Evolutionary conservation across 1,140 invertebrate species (phyloP).

Genomic region (Eubasilissa regina): DNA sequence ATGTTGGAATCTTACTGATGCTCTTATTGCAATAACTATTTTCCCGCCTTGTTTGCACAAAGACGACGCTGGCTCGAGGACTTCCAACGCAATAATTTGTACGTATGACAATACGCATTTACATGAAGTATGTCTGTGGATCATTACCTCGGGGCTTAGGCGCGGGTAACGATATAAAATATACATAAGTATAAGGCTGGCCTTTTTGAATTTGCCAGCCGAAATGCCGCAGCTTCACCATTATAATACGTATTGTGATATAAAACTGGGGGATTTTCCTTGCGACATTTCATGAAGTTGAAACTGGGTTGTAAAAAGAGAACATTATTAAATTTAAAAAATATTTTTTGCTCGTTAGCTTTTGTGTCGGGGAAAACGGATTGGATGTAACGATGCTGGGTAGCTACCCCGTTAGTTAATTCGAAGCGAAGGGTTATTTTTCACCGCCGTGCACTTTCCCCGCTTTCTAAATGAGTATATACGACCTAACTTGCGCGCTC

Average conservation of each 20-base stretch:
- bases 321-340: too few relatives aligned
- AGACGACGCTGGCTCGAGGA: too few relatives aligned
- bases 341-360: background rate
- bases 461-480: conserved; percentile 11
- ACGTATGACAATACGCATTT: too few relatives aligned
- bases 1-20: background rate
- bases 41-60: background rate
- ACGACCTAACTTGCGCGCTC: too few relatives aligned
- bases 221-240: background rate
- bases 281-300: too few relatives aligned
- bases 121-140: too few relatives aligned
- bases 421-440: conserved; percentile 16
- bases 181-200: background rate
- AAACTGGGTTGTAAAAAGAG: too few relatives aligned
- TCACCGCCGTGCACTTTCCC: background rate
- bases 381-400: conserved; percentile 4
- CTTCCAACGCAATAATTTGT: too few relatives aligned
- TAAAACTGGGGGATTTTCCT: background rate
- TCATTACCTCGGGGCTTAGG: too few relatives aligned
- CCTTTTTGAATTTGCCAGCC: background rate
- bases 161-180: background rate
- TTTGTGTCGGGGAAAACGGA: conserved; percentile 3
- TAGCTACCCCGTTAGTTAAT: background rate
- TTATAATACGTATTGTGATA: background rate
- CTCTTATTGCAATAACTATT: background rate